Base-by-base conservation (phyloP, 2,888 invertebrate genomes). In the Leptopilina myrica region DNA sequence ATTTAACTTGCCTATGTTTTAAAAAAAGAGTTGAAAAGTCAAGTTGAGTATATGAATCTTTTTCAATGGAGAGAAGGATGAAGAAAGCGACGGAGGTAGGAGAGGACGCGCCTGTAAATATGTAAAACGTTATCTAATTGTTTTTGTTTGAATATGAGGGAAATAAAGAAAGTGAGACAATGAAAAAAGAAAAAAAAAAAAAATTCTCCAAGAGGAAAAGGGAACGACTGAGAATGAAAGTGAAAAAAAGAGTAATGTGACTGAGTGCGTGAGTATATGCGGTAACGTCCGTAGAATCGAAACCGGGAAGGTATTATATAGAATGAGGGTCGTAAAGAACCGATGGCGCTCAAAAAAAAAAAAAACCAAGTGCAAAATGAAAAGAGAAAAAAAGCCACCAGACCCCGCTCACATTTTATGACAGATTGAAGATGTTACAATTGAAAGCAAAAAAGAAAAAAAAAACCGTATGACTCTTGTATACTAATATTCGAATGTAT, bases 1-100 rank as follows among this genome's bases (percentile, higher is more conserved):
- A 91, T 91, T 91, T 90, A 91, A 91, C 91, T 91, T 91, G 91
- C 89, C 91, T 91, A 90, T 89, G 91, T 91, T 90, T 88, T 87
- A 88, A 89, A 33, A 26, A 33, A 33, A 85, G 80, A 80, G 79
- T 78, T 80, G 84, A 84, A 77, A 79, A 82, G 84, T 86, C 82
- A 84, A 79, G 84, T 82, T 81, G 84, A 82, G 79, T 82, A 82
- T 81, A 81, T 79, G 81, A 83, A 80, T 80, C 77, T 49, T 82
- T 43, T 43, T 43, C 6, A 33, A 43, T 80, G 81, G 79, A 82
- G 81, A 85, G 6, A 8, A 80, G 82, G 79, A 83, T 79, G 83
- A 82, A 85, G 85, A 49, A 43, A 11, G 49, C 49, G 49, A 87
- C 84, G 87, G 7, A 8, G 43, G 43, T 43, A 84, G 81, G 85